phyloP scores from a whole-genome alignment of 64 coral and sea anemone genomes.

The Acropora yongei region DNA sequence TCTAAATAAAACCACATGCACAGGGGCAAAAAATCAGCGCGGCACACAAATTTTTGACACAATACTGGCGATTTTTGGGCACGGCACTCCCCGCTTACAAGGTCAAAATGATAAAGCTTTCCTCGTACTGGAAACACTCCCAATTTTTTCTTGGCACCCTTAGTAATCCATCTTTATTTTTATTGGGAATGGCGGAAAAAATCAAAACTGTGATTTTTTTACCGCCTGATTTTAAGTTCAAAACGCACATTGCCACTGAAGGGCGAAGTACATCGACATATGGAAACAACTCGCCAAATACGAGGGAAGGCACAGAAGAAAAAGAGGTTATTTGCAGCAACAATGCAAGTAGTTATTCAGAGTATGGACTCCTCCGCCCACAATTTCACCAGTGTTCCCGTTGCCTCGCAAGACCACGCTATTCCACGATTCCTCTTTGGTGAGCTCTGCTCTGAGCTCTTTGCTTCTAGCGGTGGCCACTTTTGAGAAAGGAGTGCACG shows the following conservation, averaged over 20 bases:
- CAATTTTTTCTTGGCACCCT: background rate
- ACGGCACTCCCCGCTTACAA: slow-evolving; percentile 11
- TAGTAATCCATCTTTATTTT: background rate
- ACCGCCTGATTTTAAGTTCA: background rate
- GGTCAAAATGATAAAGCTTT: background rate
- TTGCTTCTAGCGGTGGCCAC: background rate
- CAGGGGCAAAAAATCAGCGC: slow-evolving; percentile 16
- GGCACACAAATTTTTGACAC: background rate
- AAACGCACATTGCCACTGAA: background rate
- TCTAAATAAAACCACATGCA: background rate
- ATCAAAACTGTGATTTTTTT: background rate
- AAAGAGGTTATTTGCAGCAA: background rate
- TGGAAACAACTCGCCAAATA: background rate
- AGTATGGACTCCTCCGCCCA: background rate
- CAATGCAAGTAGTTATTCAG: background rate
- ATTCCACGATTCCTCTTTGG: background rate
- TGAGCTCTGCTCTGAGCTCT: background rate
- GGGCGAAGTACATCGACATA: background rate
- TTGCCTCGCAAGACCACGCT: background rate
- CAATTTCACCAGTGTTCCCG: background rate
- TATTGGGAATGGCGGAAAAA: slow-evolving; percentile 9
- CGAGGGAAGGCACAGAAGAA: background rate
- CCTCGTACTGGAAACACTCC: background rate
- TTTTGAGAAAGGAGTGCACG: background rate
- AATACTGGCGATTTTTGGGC: background rate